A percentile compares a stretch with the other conserved stretches of the same genome.
Conservation (phyloP, 2,113 vertebrate genomes). For the Galbula dea region DNA sequence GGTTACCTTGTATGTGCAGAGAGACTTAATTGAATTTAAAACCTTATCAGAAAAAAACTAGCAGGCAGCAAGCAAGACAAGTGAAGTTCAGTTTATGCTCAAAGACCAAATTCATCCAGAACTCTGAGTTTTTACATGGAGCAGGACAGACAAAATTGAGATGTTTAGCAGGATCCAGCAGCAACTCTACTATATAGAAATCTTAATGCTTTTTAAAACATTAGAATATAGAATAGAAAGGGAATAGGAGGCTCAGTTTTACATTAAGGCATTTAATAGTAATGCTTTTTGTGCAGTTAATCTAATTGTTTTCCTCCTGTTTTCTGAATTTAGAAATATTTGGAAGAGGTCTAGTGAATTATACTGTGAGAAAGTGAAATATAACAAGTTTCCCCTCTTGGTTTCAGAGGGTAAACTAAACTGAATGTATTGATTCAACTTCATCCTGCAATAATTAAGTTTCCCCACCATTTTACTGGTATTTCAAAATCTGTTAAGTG, state of each 20-base stretch:
- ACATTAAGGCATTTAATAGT: neutral
- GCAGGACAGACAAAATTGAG: neutral
- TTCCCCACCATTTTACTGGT: neutral
- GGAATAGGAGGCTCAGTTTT: neutral
- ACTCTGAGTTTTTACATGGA: neutral
- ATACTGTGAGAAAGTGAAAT: neutral
- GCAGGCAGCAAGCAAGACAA: neutral
- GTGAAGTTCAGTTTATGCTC: neutral
- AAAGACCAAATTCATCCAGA: neutral
- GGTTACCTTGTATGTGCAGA: neutral
- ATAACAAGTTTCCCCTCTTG: neutral
- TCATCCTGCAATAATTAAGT: neutral
- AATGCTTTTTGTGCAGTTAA: neutral
- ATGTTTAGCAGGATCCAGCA: neutral
- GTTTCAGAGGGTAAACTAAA: neutral
- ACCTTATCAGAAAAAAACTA: neutral
- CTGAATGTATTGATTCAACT: neutral
- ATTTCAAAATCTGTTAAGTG: neutral
- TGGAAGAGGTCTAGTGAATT: neutral
- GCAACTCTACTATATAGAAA: neutral
- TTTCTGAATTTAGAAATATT: neutral
- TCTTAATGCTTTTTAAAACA: neutral
- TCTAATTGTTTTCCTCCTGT: neutral
- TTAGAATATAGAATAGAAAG: neutral
- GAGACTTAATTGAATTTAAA: neutral